Conservation (phyloP, 1,140 invertebrate genomes). For the Drosophila bocqueti region DNA sequence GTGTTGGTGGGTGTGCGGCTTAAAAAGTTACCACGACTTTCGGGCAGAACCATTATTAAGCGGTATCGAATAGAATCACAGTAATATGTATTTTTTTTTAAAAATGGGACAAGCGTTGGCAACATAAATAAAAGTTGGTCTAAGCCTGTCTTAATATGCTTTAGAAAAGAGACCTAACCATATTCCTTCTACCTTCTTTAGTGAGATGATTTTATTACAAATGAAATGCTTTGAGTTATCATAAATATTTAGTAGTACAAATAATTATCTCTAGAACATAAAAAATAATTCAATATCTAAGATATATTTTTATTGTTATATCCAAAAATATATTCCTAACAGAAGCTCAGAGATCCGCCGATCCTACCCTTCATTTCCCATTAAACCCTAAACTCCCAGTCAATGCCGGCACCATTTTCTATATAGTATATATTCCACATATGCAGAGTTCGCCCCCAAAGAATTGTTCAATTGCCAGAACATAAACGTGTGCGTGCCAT, state of each 20-base stretch:
- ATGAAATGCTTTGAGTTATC: too few relatives aligned
- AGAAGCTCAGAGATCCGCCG: not conserved
- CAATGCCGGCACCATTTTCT: constrained; percentile 20
- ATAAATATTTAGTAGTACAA: too few relatives aligned
- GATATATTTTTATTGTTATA: not conserved
- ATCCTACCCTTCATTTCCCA: constrained; percentile 1
- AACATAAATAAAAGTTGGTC: too few relatives aligned
- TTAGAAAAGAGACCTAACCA: too few relatives aligned
- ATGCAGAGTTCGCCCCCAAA: constrained; percentile 14
- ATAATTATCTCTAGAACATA: too few relatives aligned
- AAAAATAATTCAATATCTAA: not conserved
- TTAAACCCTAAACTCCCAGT: constrained; percentile 23
- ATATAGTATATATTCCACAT: constrained; percentile 17
- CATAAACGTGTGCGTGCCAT: constrained; percentile 57
- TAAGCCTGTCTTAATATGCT: too few relatives aligned
- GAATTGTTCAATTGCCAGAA: constrained; percentile 54
- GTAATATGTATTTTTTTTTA: not conserved
- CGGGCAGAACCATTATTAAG: constrained; percentile 9
- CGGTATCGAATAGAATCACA: not conserved
- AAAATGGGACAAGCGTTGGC: too few relatives aligned
- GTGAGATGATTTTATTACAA: too few relatives aligned
- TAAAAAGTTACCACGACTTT: constrained; percentile 39
- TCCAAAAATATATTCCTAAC: not conserved
- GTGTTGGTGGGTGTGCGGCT: constrained; percentile 6
- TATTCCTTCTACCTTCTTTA: too few relatives aligned